Evolutionary conservation across 2,797 vertebrate genomes (phyloP).

Genomic region (Trichosurus vulpecula): DNA sequence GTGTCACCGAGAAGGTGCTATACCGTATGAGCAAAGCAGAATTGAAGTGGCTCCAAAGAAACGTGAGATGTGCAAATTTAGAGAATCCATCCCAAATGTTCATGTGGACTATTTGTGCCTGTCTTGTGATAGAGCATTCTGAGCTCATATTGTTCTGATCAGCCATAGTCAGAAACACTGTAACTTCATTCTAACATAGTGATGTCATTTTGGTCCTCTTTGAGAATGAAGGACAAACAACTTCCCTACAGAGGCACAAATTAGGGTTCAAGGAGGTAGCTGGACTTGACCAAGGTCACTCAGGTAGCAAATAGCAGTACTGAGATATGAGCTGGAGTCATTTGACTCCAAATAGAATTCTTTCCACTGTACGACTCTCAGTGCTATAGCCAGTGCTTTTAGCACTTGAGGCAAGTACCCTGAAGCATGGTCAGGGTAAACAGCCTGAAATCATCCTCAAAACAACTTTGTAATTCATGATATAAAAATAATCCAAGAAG

Average conservation of each 20-base stretch:
- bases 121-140: too few species aligned
- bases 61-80: too few species aligned
- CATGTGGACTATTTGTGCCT: too few species aligned
- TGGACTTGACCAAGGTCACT: neutral
- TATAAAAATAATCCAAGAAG: neutral
- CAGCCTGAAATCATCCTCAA: neutral
- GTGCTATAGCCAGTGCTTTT: neutral
- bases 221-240: too few species aligned
- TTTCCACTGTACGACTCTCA: neutral
- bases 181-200: too few species aligned
- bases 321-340: neutral
- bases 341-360: neutral
- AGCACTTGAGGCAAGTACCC: neutral
- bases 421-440: neutral
- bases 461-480: neutral
- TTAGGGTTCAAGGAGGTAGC: neutral
- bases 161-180: too few species aligned
- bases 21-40: too few species aligned
- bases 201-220: too few species aligned
- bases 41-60: too few species aligned
- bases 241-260: neutral
- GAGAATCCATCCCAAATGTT: too few species aligned
- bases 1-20: too few species aligned
- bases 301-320: neutral
- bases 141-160: too few species aligned